These are phyloP conservation scores for Mizuhopecten yessoensis DNA, from an alignment of 1,140 invertebrate genomes.

Conservation along the genomic window DNA sequence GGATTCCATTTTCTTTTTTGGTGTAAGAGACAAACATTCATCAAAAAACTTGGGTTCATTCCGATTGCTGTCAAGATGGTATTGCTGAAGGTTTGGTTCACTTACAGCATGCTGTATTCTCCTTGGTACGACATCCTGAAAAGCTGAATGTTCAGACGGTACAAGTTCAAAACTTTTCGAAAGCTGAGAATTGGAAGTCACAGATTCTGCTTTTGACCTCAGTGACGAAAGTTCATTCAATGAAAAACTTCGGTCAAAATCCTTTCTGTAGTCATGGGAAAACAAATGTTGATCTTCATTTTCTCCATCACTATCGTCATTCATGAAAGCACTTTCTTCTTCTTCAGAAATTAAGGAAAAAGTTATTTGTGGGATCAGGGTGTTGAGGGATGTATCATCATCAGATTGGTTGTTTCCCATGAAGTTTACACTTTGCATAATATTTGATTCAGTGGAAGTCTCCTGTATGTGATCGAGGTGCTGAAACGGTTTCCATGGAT, in stretches of 20 bases:
- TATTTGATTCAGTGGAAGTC: neutral
- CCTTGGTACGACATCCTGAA: conserved; percentile 72
- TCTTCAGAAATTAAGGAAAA: conserved; percentile 67
- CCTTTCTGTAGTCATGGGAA: neutral
- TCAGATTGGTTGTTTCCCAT: neutral
- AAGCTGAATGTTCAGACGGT: conserved; percentile 75
- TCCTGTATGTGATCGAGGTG: neutral
- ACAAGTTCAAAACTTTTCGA: conserved; percentile 73
- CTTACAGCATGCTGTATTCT: conserved; percentile 72
- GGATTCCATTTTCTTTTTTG: conserved; percentile 43
- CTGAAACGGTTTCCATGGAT: conserved; percentile 24
- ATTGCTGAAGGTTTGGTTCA: conserved; percentile 69
- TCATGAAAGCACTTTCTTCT: conserved; percentile 59
- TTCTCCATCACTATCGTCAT: conserved; percentile 51
- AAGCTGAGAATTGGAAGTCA: conserved; percentile 56
- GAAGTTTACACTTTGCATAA: neutral
- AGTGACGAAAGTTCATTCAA: conserved; percentile 65
- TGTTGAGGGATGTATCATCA: conserved; percentile 57
- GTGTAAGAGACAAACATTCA: conserved; percentile 20
- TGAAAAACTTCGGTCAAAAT: conserved; percentile 65
- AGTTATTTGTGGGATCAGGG: conserved; percentile 68
- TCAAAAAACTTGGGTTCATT: conserved; percentile 42
- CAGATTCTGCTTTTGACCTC: conserved; percentile 56
- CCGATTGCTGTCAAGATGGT: conserved; percentile 46
- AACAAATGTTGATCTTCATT: conserved; percentile 44